phyloP scores from a whole-genome alignment of 2,888 invertebrate genomes.

The Synanthedon formicaeformis region DNA sequence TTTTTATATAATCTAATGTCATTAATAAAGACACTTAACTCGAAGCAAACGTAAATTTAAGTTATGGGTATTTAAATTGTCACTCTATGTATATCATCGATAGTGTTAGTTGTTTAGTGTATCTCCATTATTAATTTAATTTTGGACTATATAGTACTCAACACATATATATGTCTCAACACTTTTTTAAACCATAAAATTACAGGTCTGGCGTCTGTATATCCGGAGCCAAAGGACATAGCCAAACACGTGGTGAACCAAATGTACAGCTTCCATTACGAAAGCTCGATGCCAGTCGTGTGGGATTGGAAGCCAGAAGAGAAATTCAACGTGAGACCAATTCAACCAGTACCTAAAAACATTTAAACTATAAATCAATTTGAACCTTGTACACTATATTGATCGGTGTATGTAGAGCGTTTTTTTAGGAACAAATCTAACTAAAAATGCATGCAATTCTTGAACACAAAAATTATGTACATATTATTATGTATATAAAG shows the following conservation, averaged over 20 bases:
- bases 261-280: constrained; percentile 84
- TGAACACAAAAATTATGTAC: neutral
- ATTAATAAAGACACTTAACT: no score
- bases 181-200: constrained; percentile 2
- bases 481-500: neutral
- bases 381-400: neutral
- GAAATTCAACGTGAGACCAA: constrained; percentile 52
- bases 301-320: constrained; percentile 74
- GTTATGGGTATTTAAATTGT: no score
- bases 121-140: no score
- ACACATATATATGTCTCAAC: no score
- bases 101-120: no score
- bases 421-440: neutral
- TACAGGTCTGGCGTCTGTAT: constrained; percentile 83
- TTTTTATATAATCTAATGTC: no score
- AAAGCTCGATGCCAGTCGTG: constrained; percentile 78
- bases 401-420: neutral
- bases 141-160: no score
- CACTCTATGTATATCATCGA: no score
- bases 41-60: no score
- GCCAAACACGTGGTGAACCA: constrained; percentile 77
- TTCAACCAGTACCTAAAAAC: constrained; percentile 59
- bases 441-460: neutral
- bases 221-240: constrained; percentile 86
- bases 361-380: constrained; percentile 30